These are phyloP conservation scores for Urechis unicinctus DNA, from an alignment of 2,888 invertebrate genomes.

Conservation along the genomic window DNA sequence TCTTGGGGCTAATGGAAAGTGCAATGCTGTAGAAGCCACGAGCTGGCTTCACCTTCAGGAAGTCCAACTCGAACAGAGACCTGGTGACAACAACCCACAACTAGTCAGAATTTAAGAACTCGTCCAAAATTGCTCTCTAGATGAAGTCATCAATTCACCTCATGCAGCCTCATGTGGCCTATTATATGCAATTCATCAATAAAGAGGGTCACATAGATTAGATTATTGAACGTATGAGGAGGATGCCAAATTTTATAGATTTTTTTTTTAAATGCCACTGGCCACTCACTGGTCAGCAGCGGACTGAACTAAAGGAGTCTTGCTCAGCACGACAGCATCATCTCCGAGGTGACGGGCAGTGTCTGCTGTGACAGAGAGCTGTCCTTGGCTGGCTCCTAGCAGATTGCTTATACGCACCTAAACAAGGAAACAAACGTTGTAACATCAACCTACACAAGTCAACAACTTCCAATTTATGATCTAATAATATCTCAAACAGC, in stretches of 20 bases:
- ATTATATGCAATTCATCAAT: too few relatives aligned
- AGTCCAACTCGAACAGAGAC: constrained; percentile 65
- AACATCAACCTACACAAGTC: neutral
- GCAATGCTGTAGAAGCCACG: constrained; percentile 80
- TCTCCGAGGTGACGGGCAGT: constrained; percentile 68
- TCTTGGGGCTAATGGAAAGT: constrained; percentile 64
- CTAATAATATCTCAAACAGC: too few relatives aligned
- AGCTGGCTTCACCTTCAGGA: constrained; percentile 70
- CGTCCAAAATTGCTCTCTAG: too few relatives aligned
- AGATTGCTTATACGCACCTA: constrained; percentile 50
- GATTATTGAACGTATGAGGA: too few relatives aligned
- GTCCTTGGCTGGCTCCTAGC: constrained; percentile 58
- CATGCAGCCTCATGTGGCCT: too few relatives aligned
- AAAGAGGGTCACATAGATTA: too few relatives aligned
- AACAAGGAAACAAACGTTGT: too few relatives aligned
- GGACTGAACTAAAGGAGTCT: constrained; percentile 54
- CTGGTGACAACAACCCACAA: constrained; percentile 19
- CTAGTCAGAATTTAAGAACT: neutral
- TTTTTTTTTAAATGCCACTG: too few relatives aligned
- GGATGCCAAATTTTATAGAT: too few relatives aligned
- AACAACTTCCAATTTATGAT: neutral
- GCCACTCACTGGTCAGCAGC: constrained; percentile 33
- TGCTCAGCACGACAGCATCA: constrained; percentile 68
- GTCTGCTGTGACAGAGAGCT: constrained; percentile 65
- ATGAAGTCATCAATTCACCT: too few relatives aligned